Evolutionary conservation across 2,113 vertebrate genomes (phyloP).

Genomic region (Hemiscyllium ocellatum): DNA sequence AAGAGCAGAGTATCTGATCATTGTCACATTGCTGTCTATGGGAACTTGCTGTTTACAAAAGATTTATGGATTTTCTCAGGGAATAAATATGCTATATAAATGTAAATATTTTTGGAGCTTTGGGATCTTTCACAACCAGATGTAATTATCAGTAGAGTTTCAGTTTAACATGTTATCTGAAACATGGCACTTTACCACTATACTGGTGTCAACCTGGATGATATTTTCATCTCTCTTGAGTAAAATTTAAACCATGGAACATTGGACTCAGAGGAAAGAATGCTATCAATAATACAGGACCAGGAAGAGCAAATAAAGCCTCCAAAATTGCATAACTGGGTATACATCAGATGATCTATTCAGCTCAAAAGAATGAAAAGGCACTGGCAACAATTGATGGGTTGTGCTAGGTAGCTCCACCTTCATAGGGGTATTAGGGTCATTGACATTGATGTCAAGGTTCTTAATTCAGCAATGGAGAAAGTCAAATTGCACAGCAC

Average conservation of each 20-base stretch:
- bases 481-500: neutral
- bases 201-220: neutral
- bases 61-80: neutral
- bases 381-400: neutral
- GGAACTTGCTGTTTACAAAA: neutral
- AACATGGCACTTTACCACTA: neutral
- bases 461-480: neutral
- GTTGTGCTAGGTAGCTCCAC: neutral
- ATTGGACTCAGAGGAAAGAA: neutral
- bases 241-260: neutral
- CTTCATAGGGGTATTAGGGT: neutral
- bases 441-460: neutral
- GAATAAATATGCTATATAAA: neutral
- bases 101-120: neutral
- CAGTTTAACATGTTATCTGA: neutral
- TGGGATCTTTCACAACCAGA: neutral
- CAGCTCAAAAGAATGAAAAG: neutral
- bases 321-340: neutral
- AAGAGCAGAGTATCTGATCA: neutral
- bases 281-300: neutral
- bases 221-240: neutral
- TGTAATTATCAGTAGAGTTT: neutral
- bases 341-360: neutral
- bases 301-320: neutral
- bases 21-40: neutral